Evolutionary conservation across 2,113 vertebrate genomes (phyloP).

Genomic region (Pan paniscus): DNA sequence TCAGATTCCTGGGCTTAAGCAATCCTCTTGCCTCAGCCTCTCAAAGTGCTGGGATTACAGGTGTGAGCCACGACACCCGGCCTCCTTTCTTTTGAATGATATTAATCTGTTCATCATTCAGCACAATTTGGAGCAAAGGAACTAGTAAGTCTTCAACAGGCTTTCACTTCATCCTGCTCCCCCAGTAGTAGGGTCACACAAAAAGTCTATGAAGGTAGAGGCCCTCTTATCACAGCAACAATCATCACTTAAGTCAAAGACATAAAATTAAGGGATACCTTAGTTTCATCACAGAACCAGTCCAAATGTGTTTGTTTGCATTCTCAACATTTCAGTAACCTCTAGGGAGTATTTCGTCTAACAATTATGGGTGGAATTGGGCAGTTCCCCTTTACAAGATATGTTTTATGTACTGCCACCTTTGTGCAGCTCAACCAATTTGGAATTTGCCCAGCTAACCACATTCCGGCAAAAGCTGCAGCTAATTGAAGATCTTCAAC

Average conservation of each 20-base stretch:
- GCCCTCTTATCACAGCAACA: background rate
- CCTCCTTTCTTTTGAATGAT: too few species aligned
- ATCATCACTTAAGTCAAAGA: background rate
- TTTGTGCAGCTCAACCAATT: background rate
- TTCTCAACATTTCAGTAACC: background rate
- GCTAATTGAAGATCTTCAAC: background rate
- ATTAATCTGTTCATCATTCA: too few species aligned
- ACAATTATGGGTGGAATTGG: background rate
- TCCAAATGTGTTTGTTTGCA: background rate
- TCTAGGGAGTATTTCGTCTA: too few species aligned
- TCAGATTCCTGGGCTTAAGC: too few species aligned
- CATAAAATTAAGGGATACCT: background rate
- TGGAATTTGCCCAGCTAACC: background rate
- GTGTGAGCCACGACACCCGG: too few species aligned
- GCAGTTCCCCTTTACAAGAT: too few species aligned
- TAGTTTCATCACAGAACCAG: background rate
- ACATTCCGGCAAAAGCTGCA: background rate
- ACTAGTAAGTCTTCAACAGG: too few species aligned
- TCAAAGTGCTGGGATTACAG: too few species aligned
- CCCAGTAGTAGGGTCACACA: too few species aligned
- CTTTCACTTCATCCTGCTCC: too few species aligned
- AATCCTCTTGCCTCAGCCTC: too few species aligned
- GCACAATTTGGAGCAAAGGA: too few species aligned
- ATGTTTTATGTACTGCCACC: rapidly evolving
- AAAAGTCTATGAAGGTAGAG: background rate